These are phyloP conservation scores for Elanus axillaris DNA, from an alignment of 2,113 vertebrate genomes.

Conservation along the genomic window DNA sequence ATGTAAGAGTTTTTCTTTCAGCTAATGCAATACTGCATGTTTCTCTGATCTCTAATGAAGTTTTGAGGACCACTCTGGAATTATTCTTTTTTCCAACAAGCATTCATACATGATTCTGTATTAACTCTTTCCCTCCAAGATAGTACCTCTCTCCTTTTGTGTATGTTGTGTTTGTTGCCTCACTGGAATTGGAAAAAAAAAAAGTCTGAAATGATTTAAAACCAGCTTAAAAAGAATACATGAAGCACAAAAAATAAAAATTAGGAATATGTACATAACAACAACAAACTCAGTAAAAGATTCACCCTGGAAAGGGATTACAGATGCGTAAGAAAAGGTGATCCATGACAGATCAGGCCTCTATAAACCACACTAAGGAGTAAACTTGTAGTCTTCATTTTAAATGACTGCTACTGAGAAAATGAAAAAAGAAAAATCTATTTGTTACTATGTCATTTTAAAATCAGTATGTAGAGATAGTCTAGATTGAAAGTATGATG, in stretches of 20 bases:
- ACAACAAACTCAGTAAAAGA: background rate
- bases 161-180: background rate
- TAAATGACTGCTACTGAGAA: background rate
- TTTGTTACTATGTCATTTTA: background rate
- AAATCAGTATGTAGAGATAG: background rate
- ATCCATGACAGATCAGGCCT: background rate
- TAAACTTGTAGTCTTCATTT: background rate
- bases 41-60: slow-evolving; percentile 17
- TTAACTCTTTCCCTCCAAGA: background rate
- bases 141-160: background rate
- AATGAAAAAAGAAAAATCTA: background rate
- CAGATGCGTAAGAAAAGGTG: background rate
- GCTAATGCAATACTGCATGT: slow-evolving; percentile 24
- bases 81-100: background rate
- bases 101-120: background rate
- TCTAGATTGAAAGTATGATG: background rate
- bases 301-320: background rate
- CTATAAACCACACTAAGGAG: background rate
- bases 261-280: background rate
- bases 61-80: background rate
- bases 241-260: background rate
- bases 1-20: background rate
- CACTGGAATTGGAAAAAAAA: background rate
- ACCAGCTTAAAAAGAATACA: background rate
- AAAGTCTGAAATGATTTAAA: background rate